Evolutionary conservation across 2,888 invertebrate species (phyloP), one percentile per base, ranked within the genome.

Genomic region (Ichneumon xanthorius): DNA sequence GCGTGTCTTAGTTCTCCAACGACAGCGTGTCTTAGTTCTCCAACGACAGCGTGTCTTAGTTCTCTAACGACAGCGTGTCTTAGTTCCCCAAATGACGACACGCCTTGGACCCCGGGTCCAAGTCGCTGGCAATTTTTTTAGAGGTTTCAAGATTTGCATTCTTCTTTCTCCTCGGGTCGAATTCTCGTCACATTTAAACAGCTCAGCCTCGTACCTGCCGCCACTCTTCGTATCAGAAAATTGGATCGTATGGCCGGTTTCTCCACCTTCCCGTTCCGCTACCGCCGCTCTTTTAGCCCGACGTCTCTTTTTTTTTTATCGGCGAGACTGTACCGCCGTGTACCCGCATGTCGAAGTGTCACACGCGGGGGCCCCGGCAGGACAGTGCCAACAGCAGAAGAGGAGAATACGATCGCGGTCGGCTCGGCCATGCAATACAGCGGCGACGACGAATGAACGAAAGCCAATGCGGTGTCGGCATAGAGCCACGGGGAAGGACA

Each of bases 161-260:
- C 22, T 48, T 26, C n/a, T 48, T 9, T 33, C 61, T 26, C 73
- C 19, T 7, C n/a, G 26, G 4, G 22, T 58, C 58, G 58, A 58
- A 22, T 45, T 30, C 14, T 30, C 22, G 40, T 55, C 77, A 22
- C 48, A 79, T 58, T 63, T 40, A 11, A 45, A 53, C 5, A 45
- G 50, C 19, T 22, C 53, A 65, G 26, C 11, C 19, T 37, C 50
- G 37, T 37, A 53, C 48, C 40, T 40, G 45, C 14, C 22, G 40
- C 53, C 30, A 61, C 50, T 50, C 16, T 71, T 33, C 87, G 84
- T 87, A 92, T 92, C 92, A 91, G 91, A 92, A 91, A 92, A 92
- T 90, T 91, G 90, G 90, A 92, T 92, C 92, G 89, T 89, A 77
- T 82, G 86, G 78, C 67, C 58, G 68, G 67, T 85, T 76, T 63